Evolutionary conservation across 2,113 vertebrate genomes (phyloP), one percentile per base, ranked within the genome.

Genomic region (Sapayoa aenigma): DNA sequence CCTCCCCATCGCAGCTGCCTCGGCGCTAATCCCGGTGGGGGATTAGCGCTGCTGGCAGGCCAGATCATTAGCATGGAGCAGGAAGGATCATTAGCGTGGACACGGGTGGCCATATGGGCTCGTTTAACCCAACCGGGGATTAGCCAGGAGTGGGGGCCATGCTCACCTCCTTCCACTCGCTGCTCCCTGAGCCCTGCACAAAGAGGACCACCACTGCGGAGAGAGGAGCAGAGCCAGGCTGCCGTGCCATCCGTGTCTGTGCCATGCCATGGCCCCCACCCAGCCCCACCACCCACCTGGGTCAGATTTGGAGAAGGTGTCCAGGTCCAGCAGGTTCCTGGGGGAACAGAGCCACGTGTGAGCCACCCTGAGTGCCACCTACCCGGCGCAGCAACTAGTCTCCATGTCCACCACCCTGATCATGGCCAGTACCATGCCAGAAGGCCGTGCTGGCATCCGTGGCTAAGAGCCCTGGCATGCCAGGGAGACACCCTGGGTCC

Each of bases 251-350:
- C 68, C 1, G 1, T 35, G 50, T 47, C 53, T 5, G 3, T 8
- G 31, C 49, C 7, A 1, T 14, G 63, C 75, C 24, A 17, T 77
- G 53, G 28, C 25, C 42, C 19, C 80, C 65, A 30, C n/a, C 49
- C 6, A 0, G 17, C 15, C 69, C 66, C 1, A 11, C 58, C 73
- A 97, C 97, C 95, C 98, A 99, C 99, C 99, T 93, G 99, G 99
- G 93, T 99, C 99, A 37, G 99, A 99, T 89, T 99, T 99, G 71
- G 99, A 99, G 96, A 99, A 99, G 47, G 99, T 99, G 97, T 99
- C 99, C 97, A 99, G 98, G 92, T 99, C 99, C 95, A 99, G 98
- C 88, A 99, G 98, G 95, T 98, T 99, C 97, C 99, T 99, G 93
- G 44, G 84, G 92, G 71, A 86, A 96, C 20, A 30, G 90, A 94